These are phyloP conservation scores for Hydrotaea cyrtoneurina DNA, from an alignment of 2,888 invertebrate species.

Conservation along the genomic window DNA sequence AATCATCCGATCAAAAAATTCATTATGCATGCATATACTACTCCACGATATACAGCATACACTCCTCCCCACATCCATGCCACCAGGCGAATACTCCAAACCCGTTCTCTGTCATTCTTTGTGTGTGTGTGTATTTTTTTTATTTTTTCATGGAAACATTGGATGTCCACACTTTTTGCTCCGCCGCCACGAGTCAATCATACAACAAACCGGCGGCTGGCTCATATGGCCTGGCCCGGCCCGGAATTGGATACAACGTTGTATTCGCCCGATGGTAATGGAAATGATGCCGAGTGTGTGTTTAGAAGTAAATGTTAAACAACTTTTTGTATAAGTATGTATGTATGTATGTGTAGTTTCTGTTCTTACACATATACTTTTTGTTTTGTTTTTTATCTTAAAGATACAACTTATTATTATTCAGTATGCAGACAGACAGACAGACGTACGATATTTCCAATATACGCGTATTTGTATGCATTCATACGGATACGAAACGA, in stretches of 20 bases:
- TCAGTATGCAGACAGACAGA: conserved; percentile 45
- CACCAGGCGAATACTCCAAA: conserved; percentile 20
- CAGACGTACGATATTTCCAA: conserved; percentile 54
- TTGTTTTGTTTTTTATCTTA: conserved; percentile 54
- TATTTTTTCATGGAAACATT: conserved; percentile 2
- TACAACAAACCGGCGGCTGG: background rate
- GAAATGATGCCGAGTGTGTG: background rate
- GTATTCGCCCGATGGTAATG: background rate
- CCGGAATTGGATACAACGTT: background rate
- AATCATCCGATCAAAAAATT: conserved; percentile 60
- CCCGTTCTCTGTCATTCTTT: conserved; percentile 41
- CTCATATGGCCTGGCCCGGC: background rate
- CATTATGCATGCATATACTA: conserved; percentile 46
- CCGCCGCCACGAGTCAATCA: conserved; percentile 1
- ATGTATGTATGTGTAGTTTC: conserved; percentile 40
- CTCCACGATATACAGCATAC: conserved; percentile 8
- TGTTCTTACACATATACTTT: conserved; percentile 6
- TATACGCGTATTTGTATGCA: conserved; percentile 46
- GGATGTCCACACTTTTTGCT: conserved; percentile 1
- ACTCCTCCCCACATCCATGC: background rate
- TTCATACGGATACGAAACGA: conserved; percentile 19
- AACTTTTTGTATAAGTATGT: conserved; percentile 32
- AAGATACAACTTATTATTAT: conserved; percentile 61
- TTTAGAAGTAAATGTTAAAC: conserved; percentile 5
- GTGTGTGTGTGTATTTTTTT: too few relatives aligned